These are phyloP conservation scores for Siniperca undulata DNA, from an alignment of 2,797 vertebrate genomes.

Conservation along the genomic window DNA sequence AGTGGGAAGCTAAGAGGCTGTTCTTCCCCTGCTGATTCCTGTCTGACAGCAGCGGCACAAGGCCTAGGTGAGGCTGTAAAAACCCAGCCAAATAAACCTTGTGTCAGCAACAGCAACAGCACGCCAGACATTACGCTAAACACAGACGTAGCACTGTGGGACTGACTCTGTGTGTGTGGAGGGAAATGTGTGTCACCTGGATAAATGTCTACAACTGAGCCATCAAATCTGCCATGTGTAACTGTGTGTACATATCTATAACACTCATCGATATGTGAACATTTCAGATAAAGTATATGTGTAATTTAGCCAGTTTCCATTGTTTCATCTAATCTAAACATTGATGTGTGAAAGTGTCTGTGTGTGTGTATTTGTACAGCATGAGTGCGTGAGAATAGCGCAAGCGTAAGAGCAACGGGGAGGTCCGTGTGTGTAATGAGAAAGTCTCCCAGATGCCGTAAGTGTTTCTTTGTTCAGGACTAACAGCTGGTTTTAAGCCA, in stretches of 20 bases:
- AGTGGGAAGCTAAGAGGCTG: slow-evolving; percentile 46
- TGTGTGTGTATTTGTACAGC: slow-evolving; percentile 23
- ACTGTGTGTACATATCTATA: not conserved
- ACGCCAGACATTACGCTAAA: slow-evolving; percentile 77
- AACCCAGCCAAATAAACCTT: slow-evolving; percentile 73
- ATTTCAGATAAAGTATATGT: not conserved
- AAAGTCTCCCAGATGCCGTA: slow-evolving; percentile 70
- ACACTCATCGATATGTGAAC: not conserved
- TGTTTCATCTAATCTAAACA: slow-evolving; percentile 8
- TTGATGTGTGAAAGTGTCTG: slow-evolving; percentile 4
- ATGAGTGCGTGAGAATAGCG: slow-evolving; percentile 32
- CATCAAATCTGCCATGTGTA: slow-evolving; percentile 20
- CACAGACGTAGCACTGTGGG: slow-evolving; percentile 44
- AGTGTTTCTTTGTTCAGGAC: slow-evolving; percentile 76
- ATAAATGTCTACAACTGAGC: slow-evolving; percentile 61
- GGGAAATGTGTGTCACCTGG: slow-evolving; percentile 75
- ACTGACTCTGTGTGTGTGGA: slow-evolving; percentile 42
- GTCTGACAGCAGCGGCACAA: slow-evolving; percentile 71
- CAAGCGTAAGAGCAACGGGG: slow-evolving; percentile 28
- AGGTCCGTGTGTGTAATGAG: slow-evolving; percentile 61
- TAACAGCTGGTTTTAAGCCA: slow-evolving; percentile 80
- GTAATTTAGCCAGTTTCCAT: not conserved
- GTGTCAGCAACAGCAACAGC: slow-evolving; percentile 68
- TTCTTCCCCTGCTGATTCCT: slow-evolving; percentile 65
- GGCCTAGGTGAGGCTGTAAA: slow-evolving; percentile 71